A percentile compares a stretch with the other conserved stretches of the same genome.
Conservation (phyloP, 1,140 invertebrate genomes). For the Condylostylus longicornis region DNA sequence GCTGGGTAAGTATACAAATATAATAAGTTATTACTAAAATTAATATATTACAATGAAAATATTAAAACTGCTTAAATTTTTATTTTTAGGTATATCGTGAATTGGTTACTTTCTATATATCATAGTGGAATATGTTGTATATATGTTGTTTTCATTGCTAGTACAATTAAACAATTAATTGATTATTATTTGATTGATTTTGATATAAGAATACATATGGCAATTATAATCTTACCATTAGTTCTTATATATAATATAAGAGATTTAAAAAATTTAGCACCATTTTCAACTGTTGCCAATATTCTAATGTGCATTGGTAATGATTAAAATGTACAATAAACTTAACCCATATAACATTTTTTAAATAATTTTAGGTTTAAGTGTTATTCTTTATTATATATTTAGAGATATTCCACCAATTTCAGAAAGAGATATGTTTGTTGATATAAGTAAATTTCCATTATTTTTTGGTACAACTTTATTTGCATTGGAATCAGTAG, state of each 20-base stretch:
- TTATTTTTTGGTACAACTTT: slow-evolving; percentile 76
- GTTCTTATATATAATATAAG: slow-evolving; percentile 56
- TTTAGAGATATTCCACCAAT: slow-evolving; percentile 44
- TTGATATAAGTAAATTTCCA: slow-evolving; percentile 40
- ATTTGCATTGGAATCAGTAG: slow-evolving; percentile 81
- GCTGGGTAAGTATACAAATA: slow-evolving; percentile 37
- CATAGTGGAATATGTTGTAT: slow-evolving; percentile 83
- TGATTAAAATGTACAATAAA: neutral
- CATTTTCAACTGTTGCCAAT: slow-evolving; percentile 69
- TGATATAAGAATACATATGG: slow-evolving; percentile 28
- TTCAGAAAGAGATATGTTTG: slow-evolving; percentile 39
- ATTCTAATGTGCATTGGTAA: slow-evolving; percentile 48
- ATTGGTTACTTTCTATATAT: slow-evolving; percentile 62
- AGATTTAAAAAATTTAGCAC: slow-evolving; percentile 62
- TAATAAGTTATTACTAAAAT: neutral
- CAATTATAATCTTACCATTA: slow-evolving; percentile 48
- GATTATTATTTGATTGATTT: slow-evolving; percentile 32
- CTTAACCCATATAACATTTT: neutral
- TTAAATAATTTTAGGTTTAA: slow-evolving; percentile 31
- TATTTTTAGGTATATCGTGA: slow-evolving; percentile 37
- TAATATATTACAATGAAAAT: slow-evolving; percentile 41
- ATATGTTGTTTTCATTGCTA: slow-evolving; percentile 72
- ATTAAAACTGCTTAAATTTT: slow-evolving; percentile 2
- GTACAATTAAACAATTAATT: slow-evolving; percentile 48
- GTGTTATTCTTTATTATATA: slow-evolving; percentile 52